These are phyloP conservation scores for Acomys russatus DNA, from an alignment of 2,797 vertebrate species.

Conservation along the genomic window DNA sequence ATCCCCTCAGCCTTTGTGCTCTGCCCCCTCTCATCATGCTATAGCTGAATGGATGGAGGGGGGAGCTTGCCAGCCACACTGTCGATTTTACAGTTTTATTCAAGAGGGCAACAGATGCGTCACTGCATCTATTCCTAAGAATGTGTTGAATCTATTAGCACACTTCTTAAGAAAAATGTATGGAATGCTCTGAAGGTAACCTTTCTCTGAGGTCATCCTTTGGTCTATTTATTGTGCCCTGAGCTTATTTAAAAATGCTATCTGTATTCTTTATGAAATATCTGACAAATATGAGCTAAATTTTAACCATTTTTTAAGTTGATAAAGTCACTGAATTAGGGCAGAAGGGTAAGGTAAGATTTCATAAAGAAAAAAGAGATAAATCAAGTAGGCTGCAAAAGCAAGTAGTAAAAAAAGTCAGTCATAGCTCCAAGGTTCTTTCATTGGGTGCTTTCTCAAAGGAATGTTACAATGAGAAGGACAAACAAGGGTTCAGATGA, in stretches of 20 bases:
- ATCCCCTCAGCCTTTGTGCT: fast-evolving
- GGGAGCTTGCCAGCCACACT: not conserved
- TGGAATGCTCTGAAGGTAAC: not conserved
- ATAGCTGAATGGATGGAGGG: fast-evolving
- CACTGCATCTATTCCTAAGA: not conserved
- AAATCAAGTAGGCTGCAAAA: not conserved
- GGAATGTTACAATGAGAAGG: not conserved
- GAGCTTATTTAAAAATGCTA: not conserved
- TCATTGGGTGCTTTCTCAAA: not conserved
- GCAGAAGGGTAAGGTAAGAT: too few relatives aligned
- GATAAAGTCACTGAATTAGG: not conserved
- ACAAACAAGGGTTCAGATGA: not conserved
- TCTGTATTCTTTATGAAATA: not conserved
- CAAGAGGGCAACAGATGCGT: fast-evolving
- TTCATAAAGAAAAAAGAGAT: too few relatives aligned
- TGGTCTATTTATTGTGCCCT: not conserved
- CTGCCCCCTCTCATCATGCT: not conserved
- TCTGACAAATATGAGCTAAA: not conserved
- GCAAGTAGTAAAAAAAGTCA: not conserved
- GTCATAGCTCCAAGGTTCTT: not conserved
- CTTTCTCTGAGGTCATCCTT: not conserved
- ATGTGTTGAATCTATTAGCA: not conserved
- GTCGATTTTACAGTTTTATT: not conserved
- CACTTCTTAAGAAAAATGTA: slow-evolving; percentile 4
- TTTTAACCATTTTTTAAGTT: not conserved